Base-by-base conservation (phyloP, 2,797 vertebrate species). In the Argentina silus region DNA sequence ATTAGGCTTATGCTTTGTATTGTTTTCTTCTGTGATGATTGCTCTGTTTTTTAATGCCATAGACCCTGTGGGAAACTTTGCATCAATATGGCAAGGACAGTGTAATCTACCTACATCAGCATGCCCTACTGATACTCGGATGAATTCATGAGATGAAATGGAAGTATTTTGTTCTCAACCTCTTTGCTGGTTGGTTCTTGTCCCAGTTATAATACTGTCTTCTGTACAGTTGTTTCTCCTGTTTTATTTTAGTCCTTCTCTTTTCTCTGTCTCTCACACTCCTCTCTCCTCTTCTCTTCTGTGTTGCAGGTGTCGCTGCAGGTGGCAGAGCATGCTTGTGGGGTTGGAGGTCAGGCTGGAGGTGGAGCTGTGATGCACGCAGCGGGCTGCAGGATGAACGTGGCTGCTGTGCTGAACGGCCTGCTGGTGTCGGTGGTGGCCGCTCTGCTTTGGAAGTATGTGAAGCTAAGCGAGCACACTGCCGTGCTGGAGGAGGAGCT, bases 381-480 rank as follows among this genome's bases (percentile, higher is more conserved):
- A 76, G 79, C 76, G 12, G 81, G 89, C 86, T 92, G 86, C 91
- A 98, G 93, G 92, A 99, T 99, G 97, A 98, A 96, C 89, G 91
- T 98, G 73, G 96, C 96, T 0, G 93, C 95, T 0, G 94, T 97
- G 73, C 87, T 99, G 67, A 99, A 98, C 0, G 97, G 96, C 69
- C 92, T 99, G 72, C 94, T 99, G 66, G 96, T 98, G 74, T 97
- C 96, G 0, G 81, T 97, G 78, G 92, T 99, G 0, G 97, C 97
- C 0, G 97, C 97, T 0, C 93, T 99, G 70, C 94, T 99, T 56
- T 99, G 98, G 98, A 97, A 98, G 75, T 96, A 98, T 12, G 93
- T 95, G 74, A 94, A 89, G 53, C 93, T 99, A 72, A 91, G 90
- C 0, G 97, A 99, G 82, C 96, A 97, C 19, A 92, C 91, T 1